phyloP scores from a whole-genome alignment of 2,797 vertebrate genomes.

The Ptychadena robeensis region DNA sequence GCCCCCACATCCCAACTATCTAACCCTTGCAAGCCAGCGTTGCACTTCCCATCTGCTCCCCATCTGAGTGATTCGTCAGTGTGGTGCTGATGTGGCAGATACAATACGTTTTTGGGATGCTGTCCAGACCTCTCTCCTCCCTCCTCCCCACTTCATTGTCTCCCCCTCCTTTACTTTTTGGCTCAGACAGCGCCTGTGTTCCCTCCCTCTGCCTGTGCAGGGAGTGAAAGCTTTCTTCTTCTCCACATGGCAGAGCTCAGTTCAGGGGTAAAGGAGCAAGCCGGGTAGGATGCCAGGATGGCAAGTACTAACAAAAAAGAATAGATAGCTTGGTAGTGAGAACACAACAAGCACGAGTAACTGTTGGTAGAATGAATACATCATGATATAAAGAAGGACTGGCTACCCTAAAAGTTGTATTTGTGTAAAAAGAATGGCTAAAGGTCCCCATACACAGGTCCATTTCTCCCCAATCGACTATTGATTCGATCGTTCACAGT shows the following conservation, averaged over 20 bases:
- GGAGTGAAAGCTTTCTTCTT: not conserved
- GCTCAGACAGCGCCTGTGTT: not conserved
- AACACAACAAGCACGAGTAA: no score
- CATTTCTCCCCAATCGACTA: no score
- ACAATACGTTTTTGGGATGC: conserved; percentile 55
- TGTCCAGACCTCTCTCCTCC: conserved; percentile 33
- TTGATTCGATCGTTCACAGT: no score
- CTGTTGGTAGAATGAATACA: not conserved
- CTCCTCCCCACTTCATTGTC: conserved; percentile 28
- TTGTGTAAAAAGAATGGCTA: no score
- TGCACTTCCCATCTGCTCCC: conserved; percentile 51
- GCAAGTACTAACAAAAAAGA: not conserved
- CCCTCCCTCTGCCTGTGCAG: not conserved
- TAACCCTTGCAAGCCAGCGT: conserved; percentile 8
- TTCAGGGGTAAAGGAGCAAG: not conserved
- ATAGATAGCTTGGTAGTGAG: not conserved
- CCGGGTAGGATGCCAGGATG: not conserved
- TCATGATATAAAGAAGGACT: not conserved
- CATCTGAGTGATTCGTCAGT: conserved; percentile 50
- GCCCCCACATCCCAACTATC: not conserved
- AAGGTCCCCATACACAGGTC: no score
- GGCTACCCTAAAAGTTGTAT: no score
- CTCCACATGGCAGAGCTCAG: not conserved
- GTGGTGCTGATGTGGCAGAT: conserved; percentile 61
- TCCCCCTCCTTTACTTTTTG: not conserved